A percentile compares a stretch with the other conserved stretches of the same genome.
Evolutionary conservation across 2,888 invertebrate genomes (phyloP).

Genomic region (Pristionchus entomophagus): DNA sequence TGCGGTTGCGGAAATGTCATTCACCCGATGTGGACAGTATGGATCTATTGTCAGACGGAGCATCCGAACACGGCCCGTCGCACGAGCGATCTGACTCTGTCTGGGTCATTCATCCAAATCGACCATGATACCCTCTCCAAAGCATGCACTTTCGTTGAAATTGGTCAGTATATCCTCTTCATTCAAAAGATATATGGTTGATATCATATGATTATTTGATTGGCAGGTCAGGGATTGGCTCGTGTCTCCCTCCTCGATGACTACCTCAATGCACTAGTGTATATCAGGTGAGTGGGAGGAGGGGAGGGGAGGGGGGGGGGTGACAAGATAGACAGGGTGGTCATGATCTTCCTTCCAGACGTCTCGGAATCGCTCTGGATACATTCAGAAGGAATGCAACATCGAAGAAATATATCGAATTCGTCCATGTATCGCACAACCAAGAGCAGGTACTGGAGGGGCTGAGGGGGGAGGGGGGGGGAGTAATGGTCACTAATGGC

Average conservation of each 20-base stretch:
- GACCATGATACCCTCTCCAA: conserved; percentile 43
- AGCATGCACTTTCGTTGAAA: conserved; percentile 38
- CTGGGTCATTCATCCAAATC: conserved; percentile 18
- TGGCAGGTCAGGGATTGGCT: neutral
- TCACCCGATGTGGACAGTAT: too few relatives aligned
- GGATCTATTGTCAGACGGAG: neutral
- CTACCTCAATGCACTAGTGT: conserved; percentile 55
- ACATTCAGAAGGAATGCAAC: neutral
- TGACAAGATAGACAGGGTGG: neutral
- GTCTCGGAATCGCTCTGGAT: conserved; percentile 28
- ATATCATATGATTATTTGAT: neutral
- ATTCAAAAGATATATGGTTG: too few relatives aligned
- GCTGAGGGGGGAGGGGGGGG: too few relatives aligned
- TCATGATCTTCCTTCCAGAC: neutral
- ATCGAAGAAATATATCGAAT: neutral
- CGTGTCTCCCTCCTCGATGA: conserved; percentile 57
- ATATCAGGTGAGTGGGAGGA: conserved; percentile 46
- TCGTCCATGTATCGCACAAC: conserved; percentile 22
- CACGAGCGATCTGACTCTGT: conserved; percentile 19
- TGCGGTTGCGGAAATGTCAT: too few relatives aligned
- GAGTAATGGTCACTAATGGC: too few relatives aligned
- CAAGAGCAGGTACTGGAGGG: conserved; percentile 2
- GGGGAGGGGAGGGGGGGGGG: neutral
- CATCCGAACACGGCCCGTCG: conserved; percentile 8
- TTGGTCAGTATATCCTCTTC: neutral